phyloP scores from a whole-genome alignment of 2,888 invertebrate species.

The Oithona nana region DNA sequence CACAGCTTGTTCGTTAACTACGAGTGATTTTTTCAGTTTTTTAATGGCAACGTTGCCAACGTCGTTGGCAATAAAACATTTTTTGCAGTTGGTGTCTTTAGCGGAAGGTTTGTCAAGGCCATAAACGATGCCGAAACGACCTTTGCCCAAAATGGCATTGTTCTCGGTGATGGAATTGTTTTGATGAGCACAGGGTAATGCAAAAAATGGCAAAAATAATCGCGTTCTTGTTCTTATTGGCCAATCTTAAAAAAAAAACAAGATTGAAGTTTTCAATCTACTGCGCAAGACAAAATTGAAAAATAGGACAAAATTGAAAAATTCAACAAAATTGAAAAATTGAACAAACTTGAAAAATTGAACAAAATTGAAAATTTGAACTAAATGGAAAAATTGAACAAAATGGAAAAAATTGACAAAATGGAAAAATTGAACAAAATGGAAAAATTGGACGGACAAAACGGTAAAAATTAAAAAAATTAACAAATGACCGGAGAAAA shows the following conservation, averaged over 20 bases:
- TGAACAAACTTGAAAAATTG: too few relatives aligned
- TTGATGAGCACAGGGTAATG: neutral
- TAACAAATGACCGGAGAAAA: too few relatives aligned
- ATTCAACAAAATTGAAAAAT: too few relatives aligned
- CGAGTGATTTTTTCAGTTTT: neutral
- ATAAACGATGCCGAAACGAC: neutral
- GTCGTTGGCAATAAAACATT: neutral
- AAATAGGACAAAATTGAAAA: too few relatives aligned
- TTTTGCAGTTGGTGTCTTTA: neutral
- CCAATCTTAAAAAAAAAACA: neutral
- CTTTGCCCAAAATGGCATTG: neutral
- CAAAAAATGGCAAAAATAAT: neutral
- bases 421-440: too few relatives aligned
- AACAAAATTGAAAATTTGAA: too few relatives aligned
- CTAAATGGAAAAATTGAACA: too few relatives aligned
- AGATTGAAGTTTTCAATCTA: too few relatives aligned
- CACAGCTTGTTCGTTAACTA: neutral
- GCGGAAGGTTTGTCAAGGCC: neutral
- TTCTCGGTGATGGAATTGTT: neutral
- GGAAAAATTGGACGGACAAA: too few relatives aligned
- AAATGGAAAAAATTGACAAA: too few relatives aligned
- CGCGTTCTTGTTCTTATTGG: neutral
- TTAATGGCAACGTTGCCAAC: neutral
- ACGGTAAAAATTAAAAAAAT: too few relatives aligned
- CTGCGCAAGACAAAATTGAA: too few relatives aligned